Conservation (phyloP, 2,888 invertebrate species). For the Apodemia zela region DNA sequence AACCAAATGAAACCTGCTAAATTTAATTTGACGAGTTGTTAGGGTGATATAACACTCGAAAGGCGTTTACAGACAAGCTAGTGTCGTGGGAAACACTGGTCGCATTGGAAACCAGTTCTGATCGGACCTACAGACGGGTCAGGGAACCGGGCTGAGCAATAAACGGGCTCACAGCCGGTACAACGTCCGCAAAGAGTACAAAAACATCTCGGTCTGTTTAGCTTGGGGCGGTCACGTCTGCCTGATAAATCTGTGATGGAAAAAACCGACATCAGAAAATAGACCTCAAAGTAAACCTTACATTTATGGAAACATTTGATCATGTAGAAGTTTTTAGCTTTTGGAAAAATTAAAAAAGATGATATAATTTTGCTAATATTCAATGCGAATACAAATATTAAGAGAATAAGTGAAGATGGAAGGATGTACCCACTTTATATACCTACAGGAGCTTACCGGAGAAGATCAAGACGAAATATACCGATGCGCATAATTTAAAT, state of each 20-base stretch:
- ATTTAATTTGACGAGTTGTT: neutral
- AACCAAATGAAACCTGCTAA: neutral
- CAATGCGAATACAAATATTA: too few relatives aligned
- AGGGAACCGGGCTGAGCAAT: conserved; percentile 43
- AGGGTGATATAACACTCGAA: neutral
- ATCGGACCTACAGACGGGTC: conserved; percentile 38
- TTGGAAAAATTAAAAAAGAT: too few relatives aligned
- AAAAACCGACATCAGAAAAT: neutral
- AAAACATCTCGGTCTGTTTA: conserved; percentile 40
- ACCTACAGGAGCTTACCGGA: too few relatives aligned
- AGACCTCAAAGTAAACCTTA: neutral
- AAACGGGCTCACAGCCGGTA: conserved; percentile 33
- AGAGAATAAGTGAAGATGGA: too few relatives aligned
- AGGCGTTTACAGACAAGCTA: neutral
- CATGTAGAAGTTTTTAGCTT: neutral
- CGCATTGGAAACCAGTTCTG: conserved; percentile 40
- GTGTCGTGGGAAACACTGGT: conserved; percentile 26
- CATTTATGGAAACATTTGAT: neutral
- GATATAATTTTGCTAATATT: too few relatives aligned
- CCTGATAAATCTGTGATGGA: neutral
- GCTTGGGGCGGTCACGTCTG: conserved; percentile 40
- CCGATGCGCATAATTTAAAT: too few relatives aligned
- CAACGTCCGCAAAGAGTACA: conserved; percentile 32
- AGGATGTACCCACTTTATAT: too few relatives aligned
- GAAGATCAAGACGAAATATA: too few relatives aligned